Evolutionary conservation across 1,140 invertebrate species (phyloP).

Genomic region (Oscheius sp.): DNA sequence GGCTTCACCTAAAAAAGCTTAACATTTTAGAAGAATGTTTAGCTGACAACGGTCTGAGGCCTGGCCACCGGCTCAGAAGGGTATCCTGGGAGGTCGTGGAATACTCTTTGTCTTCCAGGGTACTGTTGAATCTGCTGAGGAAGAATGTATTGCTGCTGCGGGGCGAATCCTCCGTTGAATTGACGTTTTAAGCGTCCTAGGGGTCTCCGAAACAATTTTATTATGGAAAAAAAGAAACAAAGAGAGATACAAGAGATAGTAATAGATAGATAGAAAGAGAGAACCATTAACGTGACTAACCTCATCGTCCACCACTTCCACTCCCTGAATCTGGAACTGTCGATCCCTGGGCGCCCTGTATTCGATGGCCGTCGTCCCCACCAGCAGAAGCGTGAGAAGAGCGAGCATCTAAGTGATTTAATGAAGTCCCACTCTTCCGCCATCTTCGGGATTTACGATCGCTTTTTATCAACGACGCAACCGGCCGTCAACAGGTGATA

Average conservation of each 20-base stretch:
- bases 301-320: conserved; percentile 13
- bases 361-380: neutral
- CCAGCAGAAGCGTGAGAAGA: neutral
- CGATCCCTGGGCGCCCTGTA: neutral
- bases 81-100: neutral
- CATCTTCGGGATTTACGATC: conserved; percentile 7
- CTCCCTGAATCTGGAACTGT: conserved; percentile 27
- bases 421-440: neutral
- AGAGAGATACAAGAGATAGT: too few relatives aligned
- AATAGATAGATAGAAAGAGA: too few relatives aligned
- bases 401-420: neutral
- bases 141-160: neutral
- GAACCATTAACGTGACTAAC: too few relatives aligned
- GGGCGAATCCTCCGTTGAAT: neutral
- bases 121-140: conserved; percentile 5
- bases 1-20: too few relatives aligned
- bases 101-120: neutral
- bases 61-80: too few relatives aligned
- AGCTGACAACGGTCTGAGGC: neutral
- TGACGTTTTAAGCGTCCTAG: neutral
- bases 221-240: neutral
- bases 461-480: conserved; percentile 5
- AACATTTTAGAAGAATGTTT: neutral
- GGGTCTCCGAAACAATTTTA: neutral
- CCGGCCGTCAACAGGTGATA: too few relatives aligned